Conservation (phyloP, 1,140 invertebrate species). For the Bombus waltoni region DNA sequence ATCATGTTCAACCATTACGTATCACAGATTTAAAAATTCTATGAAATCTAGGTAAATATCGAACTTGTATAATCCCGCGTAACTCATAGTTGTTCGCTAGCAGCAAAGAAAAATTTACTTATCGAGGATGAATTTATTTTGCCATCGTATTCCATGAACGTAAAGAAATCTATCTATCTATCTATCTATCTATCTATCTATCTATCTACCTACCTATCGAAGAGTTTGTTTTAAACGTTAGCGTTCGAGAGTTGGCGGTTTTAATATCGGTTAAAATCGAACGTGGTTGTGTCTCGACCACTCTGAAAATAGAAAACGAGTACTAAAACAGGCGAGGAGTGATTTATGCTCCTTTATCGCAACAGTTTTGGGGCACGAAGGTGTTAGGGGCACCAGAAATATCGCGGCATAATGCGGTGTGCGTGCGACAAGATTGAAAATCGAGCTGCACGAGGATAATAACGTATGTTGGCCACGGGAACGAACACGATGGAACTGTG, state of each 20-base stretch:
- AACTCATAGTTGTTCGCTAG: no score
- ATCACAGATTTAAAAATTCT: no score
- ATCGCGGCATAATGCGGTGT: slow-evolving; percentile 1
- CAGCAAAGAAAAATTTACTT: background rate
- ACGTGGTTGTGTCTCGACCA: background rate
- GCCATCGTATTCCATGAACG: background rate
- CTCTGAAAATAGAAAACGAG: background rate
- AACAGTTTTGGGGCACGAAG: slow-evolving; percentile 14
- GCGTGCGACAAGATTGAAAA: slow-evolving; percentile 48
- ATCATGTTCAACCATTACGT: no score
- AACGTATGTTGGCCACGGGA: slow-evolving; percentile 46
- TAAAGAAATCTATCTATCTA: background rate
- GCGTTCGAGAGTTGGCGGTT: background rate
- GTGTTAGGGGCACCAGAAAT: slow-evolving; percentile 35
- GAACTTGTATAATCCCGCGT: no score
- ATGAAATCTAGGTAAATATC: no score
- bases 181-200: no score
- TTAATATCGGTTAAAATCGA: background rate
- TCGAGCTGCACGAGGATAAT: slow-evolving; percentile 57
- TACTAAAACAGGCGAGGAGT: background rate
- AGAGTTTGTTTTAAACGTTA: background rate
- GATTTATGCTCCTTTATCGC: slow-evolving; percentile 28
- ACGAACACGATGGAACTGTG: slow-evolving; percentile 55
- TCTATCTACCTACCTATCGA: background rate
- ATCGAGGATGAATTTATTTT: background rate